These are phyloP conservation scores for Channallabes apus DNA, from an alignment of 2,797 vertebrate genomes.

Conservation along the genomic window DNA sequence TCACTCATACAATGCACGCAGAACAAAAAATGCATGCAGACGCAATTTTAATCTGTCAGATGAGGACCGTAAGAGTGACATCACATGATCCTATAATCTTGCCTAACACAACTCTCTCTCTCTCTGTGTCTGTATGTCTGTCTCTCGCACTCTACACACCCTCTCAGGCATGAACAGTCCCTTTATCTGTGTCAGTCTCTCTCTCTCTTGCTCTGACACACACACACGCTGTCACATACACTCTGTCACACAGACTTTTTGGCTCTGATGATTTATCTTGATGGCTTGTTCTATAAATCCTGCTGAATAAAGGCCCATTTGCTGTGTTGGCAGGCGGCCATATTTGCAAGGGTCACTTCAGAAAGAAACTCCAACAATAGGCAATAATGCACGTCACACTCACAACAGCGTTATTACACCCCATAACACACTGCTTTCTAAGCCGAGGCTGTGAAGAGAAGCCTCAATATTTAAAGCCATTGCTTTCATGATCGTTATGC, in stretches of 20 bases:
- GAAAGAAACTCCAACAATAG: constrained; percentile 35
- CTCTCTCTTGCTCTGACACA: neutral
- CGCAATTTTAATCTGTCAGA: neutral
- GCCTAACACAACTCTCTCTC: neutral
- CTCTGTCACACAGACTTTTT: neutral
- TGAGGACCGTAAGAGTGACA: neutral
- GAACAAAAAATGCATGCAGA: no score
- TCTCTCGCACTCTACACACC: neutral
- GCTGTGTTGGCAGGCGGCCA: constrained; percentile 47
- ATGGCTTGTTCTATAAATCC: constrained; percentile 50
- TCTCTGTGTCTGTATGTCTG: neutral
- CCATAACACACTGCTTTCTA: constrained; percentile 16
- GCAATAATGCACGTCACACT: constrained; percentile 34
- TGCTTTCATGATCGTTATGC: neutral
- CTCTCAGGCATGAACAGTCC: neutral
- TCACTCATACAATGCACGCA: no score
- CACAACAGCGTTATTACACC: constrained; percentile 24
- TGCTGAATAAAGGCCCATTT: constrained; percentile 39
- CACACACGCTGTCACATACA: neutral
- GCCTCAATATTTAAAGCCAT: neutral
- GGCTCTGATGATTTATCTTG: constrained; percentile 41
- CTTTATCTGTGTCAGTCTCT: neutral
- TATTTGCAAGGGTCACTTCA: constrained; percentile 43
- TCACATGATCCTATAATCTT: neutral
- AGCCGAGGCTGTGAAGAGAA: neutral